These are phyloP conservation scores for Lasioglossum marginatum DNA, from an alignment of 2,888 invertebrate genomes.

Conservation along the genomic window DNA sequence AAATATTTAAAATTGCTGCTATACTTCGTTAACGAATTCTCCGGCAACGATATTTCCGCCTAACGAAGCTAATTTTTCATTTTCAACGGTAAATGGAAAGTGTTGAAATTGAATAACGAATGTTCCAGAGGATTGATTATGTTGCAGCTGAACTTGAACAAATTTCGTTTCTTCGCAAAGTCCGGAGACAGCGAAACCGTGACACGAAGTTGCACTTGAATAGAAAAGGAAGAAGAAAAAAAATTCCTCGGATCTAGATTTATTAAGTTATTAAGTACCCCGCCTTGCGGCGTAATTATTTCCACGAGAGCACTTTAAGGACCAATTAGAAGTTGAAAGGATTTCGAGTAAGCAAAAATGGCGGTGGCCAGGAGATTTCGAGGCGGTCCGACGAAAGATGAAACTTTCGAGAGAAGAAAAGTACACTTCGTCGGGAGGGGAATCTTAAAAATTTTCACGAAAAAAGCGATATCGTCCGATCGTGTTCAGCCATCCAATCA, in stretches of 20 bases:
- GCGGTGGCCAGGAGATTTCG: slow-evolving; percentile 1
- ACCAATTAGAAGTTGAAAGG: slow-evolving; percentile 40
- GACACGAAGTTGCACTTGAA: not conserved
- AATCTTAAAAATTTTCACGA: slow-evolving; percentile 37
- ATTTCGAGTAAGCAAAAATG: slow-evolving; percentile 22
- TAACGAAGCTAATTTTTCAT: not conserved
- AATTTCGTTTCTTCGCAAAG: not conserved
- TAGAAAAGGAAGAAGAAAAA: not conserved
- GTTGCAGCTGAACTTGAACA: not conserved
- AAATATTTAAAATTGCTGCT: not conserved
- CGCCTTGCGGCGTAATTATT: slow-evolving; percentile 32
- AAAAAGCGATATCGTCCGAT: slow-evolving; percentile 46
- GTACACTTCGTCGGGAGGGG: slow-evolving; percentile 31
- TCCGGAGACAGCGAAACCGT: not conserved
- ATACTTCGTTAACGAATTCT: not conserved
- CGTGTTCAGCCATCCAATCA: slow-evolving; percentile 53
- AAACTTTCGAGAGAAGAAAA: slow-evolving; percentile 33
- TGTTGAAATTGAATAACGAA: not conserved
- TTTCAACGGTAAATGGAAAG: not conserved
- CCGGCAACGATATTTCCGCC: not conserved
- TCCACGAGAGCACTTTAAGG: slow-evolving; percentile 19
- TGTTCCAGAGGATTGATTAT: not conserved
- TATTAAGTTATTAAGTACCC: slow-evolving; percentile 20
- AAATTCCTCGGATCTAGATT: not conserved
- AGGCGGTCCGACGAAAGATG: slow-evolving; percentile 10